Base-by-base conservation (phyloP, 1,140 invertebrate genomes). In the Ceratosolen solmsi region DNA sequence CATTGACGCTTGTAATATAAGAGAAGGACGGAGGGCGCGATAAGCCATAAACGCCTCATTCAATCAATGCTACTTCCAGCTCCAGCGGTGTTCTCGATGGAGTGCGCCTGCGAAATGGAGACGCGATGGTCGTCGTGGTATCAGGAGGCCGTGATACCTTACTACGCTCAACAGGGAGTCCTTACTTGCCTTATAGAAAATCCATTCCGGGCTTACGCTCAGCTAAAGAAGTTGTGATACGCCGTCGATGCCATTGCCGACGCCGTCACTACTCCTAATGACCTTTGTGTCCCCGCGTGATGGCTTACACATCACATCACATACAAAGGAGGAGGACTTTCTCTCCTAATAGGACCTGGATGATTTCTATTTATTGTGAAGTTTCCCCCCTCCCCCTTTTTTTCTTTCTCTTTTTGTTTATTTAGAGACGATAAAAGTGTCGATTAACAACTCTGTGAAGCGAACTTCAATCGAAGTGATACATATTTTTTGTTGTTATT, bases 51-150 rank as follows among this genome's bases (percentile, higher is more conserved):
- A 27, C 41, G 2, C 4, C 25, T 27, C 27, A 46, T 46, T 27
- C 2, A 63, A 5, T 25, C 25, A 15, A 49, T 49, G 63, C 27
- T 30, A 51, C 36, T 80, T 80, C 13, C 76, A 83, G 76, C 82
- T 79, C 82, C 82, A 1, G 60, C 80, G 46, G 71, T 87, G 70
- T 87, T 87, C 78, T 86, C 85, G 33, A 89, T 89, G 88, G 88
- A 90, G 41, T 90, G 89, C 54, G 86, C 88, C 76, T 91, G 89
- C 76, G 87, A 88, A 82, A 86, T 88, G 87, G 89, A 89, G 78
- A 46, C 84, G 60, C 74, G 84, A 56, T 82, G 75, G 80, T 87
- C 87, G 89, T 89, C 89, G 36, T 77, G 77, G 36, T 83, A 85
- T 72, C 83, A 86, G 33, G 72, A 80, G 36, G 70, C 85, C 38